Percentiles rank a stretch among this genome's conserved stretches.
These are phyloP conservation scores for Lepilemur ruficaudatus DNA, from an alignment of 2,797 vertebrate species.

Conservation along the genomic window DNA sequence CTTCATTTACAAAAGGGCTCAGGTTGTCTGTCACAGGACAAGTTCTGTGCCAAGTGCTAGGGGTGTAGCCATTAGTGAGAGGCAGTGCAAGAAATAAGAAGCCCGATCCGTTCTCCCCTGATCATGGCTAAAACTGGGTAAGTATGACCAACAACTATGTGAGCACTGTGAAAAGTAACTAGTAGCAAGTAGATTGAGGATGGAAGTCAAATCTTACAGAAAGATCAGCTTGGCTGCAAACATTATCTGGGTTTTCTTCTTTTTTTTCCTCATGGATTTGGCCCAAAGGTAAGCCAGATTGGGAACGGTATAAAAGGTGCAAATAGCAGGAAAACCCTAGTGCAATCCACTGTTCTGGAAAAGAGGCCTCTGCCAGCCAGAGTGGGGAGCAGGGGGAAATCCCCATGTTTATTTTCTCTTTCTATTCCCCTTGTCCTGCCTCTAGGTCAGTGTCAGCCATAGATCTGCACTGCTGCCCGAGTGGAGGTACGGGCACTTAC, in stretches of 20 bases:
- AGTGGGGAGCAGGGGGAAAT: background rate
- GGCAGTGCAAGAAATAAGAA: background rate
- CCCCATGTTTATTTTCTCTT: background rate
- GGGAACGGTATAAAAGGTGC: background rate
- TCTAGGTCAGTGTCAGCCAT: background rate
- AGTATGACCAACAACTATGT: background rate
- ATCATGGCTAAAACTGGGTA: background rate
- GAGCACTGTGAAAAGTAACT: background rate
- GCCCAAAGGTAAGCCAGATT: background rate
- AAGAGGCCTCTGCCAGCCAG: background rate
- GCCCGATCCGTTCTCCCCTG: background rate
- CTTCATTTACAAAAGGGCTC: background rate
- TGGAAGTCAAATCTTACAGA: background rate
- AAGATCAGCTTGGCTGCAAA: background rate
- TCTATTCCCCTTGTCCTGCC: background rate
- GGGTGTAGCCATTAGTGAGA: background rate
- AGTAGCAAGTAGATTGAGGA: background rate
- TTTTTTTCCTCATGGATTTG: background rate
- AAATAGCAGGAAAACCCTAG: background rate
- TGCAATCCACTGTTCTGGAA: background rate
- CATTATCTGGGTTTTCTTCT: background rate
- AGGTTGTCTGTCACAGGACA: background rate
- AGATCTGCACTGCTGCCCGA: background rate
- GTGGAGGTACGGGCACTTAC: too few species aligned
- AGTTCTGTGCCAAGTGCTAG: background rate